Base-by-base conservation (phyloP, 2,797 vertebrate genomes). In the Silurus lanzhouensis region DNA sequence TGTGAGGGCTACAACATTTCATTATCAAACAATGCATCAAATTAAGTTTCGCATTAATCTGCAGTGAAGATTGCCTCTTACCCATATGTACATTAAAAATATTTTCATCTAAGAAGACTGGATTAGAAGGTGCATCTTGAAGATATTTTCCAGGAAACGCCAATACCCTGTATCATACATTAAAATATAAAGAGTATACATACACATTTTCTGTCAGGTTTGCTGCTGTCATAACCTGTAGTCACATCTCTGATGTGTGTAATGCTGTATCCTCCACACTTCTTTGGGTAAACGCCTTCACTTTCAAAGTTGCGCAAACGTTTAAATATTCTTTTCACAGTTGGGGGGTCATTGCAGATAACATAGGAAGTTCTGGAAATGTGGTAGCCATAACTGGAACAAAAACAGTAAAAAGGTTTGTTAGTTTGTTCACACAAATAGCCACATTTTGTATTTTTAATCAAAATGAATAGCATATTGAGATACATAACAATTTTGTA, bases 151-250 rank as follows among this genome's bases (percentile, higher is more conserved):
- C 5, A 25, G 71, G 13, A 52, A 6, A 74, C 15, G 14, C 48
- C 13, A n/a, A n/a, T 12, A 38, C 55, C 52, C 15, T 44, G 60
- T 27, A 63, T 46, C 2, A 64, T 64, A 64, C 9, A 44, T 20
- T 60, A 38, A 31, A 60, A 80, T 19, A 20, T 44, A 6, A 78
- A 44, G 3, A 63, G 22, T 8, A 86, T 66, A 82, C 96, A 95
- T 94, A 99, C 98, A 31, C 95, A 96, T 92, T 93, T 93, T 72
- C 92, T 91, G 91, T 94, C 93, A 0, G 90, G 93, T 79, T 92
- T 96, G 92, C 97, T 97, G 95, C 96, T 99, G 89, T 99, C 98
- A 10, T 97, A 98, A 84, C 97, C 98, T 1, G 94, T 97, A 89
- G 97, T 98, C 2, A 97, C 20, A 4, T 99, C 98, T 77, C 97